Base-by-base conservation (phyloP, 2,797 vertebrate species). In the Coregonus sp. region DNA sequence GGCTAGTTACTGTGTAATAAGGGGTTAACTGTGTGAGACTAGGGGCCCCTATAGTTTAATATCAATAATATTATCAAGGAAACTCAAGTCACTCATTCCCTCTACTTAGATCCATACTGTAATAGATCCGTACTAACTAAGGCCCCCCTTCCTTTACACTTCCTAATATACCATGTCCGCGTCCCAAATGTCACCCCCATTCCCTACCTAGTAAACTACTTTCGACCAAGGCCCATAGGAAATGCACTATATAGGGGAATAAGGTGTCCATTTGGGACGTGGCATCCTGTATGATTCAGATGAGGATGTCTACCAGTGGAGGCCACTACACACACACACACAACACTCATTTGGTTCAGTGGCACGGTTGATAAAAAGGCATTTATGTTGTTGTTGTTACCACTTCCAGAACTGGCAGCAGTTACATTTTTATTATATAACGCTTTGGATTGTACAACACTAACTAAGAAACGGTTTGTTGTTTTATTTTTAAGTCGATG, bases 311-410 rank as follows among this genome's bases (percentile, higher is more conserved):
- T 75, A 75, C 71, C 75, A 81, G 85, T 83, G 76, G 80, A 86
- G 85, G 86, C 84, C 20, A 11, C 20, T 20, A 61, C 59, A 61
- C 56, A 20, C 37, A 40, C 35, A 87, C 67, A n/a, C 4, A 85
- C 83, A 85, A 86, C 84, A 75, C 29, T 35, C 70, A 3, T 56
- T 91, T 78, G 73, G 92, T 92, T 94, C 92, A 95, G 95, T 95
- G 95, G 95, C 95, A 95, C 94, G 90, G 87, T 84, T 81, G 70
- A 85, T 80, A 79, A 35, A 87, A 96, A 97, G 96, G 96, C 96
- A 95, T 95, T 91, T 88, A 11, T 20, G n/a, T 61, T 59, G 87
- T 92, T 52, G 87, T 25, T 25, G 25, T 25, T 25, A 0, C 78
- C 72, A 56, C 81, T 91, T 88, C 88, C 92, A 82, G 89, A 92